These are phyloP conservation scores for Apotomis turbidana DNA, from an alignment of 2,888 invertebrate genomes.

Conservation along the genomic window DNA sequence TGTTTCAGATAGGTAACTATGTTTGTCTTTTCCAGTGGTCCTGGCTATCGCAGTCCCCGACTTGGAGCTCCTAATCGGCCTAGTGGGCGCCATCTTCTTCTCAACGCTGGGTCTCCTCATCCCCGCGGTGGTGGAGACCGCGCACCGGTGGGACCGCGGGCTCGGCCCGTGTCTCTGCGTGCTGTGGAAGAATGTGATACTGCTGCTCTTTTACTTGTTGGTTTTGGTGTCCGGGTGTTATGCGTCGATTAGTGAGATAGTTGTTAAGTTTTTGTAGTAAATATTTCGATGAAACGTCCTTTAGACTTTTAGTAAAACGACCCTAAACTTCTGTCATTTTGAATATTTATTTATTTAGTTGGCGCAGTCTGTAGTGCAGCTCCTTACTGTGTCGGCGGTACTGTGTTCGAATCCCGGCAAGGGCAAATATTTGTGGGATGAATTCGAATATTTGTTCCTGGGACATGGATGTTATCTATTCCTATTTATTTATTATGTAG, in stretches of 20 bases:
- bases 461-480: no score
- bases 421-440: no score
- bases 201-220: slow-evolving; percentile 64
- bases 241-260: slow-evolving; percentile 60
- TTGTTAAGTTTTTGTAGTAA: slow-evolving; percentile 49
- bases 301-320: no score
- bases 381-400: no score
- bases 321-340: no score
- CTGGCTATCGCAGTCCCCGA: slow-evolving; percentile 92
- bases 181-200: slow-evolving; percentile 85
- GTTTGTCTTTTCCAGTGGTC: slow-evolving; percentile 81
- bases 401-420: no score
- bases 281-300: background rate
- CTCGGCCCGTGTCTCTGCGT: slow-evolving; percentile 86
- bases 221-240: slow-evolving; percentile 71
- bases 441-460: no score
- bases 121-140: slow-evolving; percentile 89
- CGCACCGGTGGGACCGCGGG: slow-evolving; percentile 87
- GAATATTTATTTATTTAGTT: no score
- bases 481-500: no score
- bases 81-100: slow-evolving; percentile 92
- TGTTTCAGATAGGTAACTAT: background rate
- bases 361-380: no score
- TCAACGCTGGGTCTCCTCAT: slow-evolving; percentile 89
- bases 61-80: slow-evolving; percentile 92